Evolutionary conservation across 2,797 vertebrate species (phyloP).

Genomic region (Typhlichthys eigenmanni): DNA sequence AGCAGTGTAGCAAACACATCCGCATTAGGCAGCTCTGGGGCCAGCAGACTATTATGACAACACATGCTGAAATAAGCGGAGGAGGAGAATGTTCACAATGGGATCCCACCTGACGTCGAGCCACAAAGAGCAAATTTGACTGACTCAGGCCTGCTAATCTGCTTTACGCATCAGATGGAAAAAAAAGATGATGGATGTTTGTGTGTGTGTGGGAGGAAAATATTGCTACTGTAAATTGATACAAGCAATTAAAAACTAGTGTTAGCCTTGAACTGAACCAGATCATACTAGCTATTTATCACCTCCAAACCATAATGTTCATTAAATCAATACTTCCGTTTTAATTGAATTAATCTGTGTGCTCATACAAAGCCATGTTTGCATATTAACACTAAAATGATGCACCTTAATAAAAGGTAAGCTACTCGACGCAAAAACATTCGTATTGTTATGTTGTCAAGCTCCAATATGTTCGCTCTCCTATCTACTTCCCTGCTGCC

Average conservation of each 20-base stretch:
- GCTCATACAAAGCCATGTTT: background rate
- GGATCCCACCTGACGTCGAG: constrained; percentile 37
- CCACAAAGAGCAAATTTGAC: constrained; percentile 17
- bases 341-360: constrained; percentile 7
- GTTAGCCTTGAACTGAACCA: constrained; percentile 20
- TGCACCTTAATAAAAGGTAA: background rate
- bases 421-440: no score
- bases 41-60: constrained; percentile 27
- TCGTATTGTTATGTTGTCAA: no score
- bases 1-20: constrained; percentile 47
- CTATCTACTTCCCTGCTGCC: no score
- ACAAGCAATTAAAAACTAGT: constrained; percentile 22
- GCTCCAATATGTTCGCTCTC: no score
- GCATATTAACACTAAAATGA: constrained; percentile 3
- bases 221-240: constrained; percentile 7
- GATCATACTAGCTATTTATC: constrained; percentile 8
- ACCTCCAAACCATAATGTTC: constrained; percentile 4
- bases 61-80: constrained; percentile 49
- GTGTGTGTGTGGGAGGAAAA: constrained; percentile 1
- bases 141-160: constrained; percentile 41
- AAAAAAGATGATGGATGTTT: constrained; percentile 50
- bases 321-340: constrained; percentile 19
- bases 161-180: constrained; percentile 38
- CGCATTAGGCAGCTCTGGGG: constrained; percentile 14
- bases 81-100: constrained; percentile 18